These are phyloP conservation scores for Catostylus mosaicus DNA, from an alignment of 30 jellyfish, hydroid and myxozoan species.

Conservation along the genomic window DNA sequence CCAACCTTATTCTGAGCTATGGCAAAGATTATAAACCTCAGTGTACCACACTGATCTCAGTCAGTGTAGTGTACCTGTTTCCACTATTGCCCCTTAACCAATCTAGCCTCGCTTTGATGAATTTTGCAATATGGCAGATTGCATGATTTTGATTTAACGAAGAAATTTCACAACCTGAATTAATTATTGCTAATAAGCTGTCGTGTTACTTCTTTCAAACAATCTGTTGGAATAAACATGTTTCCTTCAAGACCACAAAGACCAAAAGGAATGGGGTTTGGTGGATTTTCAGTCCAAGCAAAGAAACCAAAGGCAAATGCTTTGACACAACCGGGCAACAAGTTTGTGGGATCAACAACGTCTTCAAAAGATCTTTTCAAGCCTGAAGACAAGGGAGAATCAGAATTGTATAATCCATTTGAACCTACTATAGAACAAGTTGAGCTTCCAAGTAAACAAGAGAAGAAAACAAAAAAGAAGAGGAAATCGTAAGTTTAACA, in stretches of 20 bases:
- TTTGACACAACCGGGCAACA: slow-evolving; percentile 13
- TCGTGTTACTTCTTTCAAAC: too few species aligned
- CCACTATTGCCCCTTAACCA: too few species aligned
- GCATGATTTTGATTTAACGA: too few species aligned
- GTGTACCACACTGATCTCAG: too few species aligned
- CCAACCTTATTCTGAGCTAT: too few species aligned
- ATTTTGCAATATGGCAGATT: too few species aligned
- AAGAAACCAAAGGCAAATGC: slow-evolving; percentile 54
- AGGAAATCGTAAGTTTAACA: slow-evolving; percentile 77
- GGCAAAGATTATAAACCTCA: too few species aligned
- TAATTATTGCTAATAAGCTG: too few species aligned
- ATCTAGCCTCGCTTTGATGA: too few species aligned
- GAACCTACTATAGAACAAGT: slow-evolving; percentile 77
- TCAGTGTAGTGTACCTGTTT: too few species aligned
- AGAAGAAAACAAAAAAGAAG: slow-evolving; percentile 55
- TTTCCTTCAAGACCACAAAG: slow-evolving; percentile 49
- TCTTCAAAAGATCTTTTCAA: slow-evolving; percentile 19
- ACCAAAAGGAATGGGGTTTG: slow-evolving; percentile 75
- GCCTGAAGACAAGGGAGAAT: slow-evolving; percentile 58
- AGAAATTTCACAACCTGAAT: too few species aligned
- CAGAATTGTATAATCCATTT: slow-evolving; percentile 80
- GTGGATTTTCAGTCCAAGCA: slow-evolving; percentile 71
- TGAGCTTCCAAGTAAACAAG: slow-evolving; percentile 38
- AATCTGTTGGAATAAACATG: slow-evolving; percentile 12
- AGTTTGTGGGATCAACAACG: background rate